Evolutionary conservation across 2,888 invertebrate genomes (phyloP).

Genomic region (Reticulitermes lucifugus): DNA sequence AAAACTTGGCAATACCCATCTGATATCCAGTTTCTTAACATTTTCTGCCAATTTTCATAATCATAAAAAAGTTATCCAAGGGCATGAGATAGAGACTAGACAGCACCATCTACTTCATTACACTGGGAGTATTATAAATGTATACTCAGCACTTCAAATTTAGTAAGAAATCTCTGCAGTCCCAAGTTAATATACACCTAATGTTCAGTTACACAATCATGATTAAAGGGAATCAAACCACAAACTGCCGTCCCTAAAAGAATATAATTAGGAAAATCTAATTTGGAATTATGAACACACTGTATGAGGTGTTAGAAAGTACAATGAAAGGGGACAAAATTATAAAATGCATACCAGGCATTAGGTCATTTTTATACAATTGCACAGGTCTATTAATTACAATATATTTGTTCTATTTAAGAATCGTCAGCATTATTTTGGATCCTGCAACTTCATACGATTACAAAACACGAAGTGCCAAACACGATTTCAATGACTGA

Average conservation of each 20-base stretch:
- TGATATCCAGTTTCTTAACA: neutral
- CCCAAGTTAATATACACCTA: neutral
- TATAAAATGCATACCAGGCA: neutral
- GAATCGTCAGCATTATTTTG: neutral
- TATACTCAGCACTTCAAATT: constrained; percentile 9
- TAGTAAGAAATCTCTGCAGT: constrained; percentile 6
- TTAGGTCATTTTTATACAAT: constrained; percentile 9
- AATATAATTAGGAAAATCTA: neutral
- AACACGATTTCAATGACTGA: neutral
- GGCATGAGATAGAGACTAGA: constrained; percentile 7
- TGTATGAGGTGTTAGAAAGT: neutral
- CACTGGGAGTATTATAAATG: neutral
- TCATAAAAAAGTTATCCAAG: neutral
- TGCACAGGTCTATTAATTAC: constrained; percentile 9
- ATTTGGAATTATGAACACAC: neutral
- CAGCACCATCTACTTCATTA: constrained; percentile 7
- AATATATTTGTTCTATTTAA: neutral
- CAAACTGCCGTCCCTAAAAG: neutral
- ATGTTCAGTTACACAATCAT: neutral
- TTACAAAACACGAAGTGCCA: neutral
- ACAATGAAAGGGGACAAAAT: neutral
- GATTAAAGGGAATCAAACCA: neutral
- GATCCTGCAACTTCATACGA: neutral
- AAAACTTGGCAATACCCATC: neutral
- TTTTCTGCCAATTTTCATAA: neutral